Evolutionary conservation across 2,888 invertebrate genomes (phyloP).

Genomic region (Aporophyla nigra): DNA sequence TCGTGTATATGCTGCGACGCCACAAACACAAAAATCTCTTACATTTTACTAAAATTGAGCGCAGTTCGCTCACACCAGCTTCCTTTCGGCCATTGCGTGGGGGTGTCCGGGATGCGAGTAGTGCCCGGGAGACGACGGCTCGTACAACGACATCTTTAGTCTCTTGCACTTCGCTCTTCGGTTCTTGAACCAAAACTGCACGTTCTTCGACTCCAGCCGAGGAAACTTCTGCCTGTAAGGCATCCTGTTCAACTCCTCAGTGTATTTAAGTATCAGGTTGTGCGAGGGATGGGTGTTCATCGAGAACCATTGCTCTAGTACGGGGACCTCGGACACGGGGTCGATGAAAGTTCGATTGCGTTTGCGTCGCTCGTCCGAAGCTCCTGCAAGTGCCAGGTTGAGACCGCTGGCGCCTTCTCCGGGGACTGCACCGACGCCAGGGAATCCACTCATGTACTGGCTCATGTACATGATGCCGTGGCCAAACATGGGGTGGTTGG

Average conservation of each 20-base stretch:
- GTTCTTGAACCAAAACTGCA: slow-evolving; percentile 99
- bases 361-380: slow-evolving; percentile 97
- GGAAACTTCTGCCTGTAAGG: slow-evolving; percentile 99
- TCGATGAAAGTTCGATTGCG: slow-evolving; percentile 99
- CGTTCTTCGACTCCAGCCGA: slow-evolving; percentile 99
- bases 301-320: slow-evolving; percentile 98
- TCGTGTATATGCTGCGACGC: slow-evolving; percentile 77
- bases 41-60: slow-evolving; percentile 59
- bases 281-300: slow-evolving; percentile 99
- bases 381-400: slow-evolving; percentile 92
- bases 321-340: slow-evolving; percentile 99
- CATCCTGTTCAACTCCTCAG: slow-evolving; percentile 98
- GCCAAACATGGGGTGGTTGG: slow-evolving; percentile 96
- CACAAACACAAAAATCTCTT: slow-evolving; percentile 67
- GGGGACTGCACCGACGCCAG: slow-evolving; percentile 89
- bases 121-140: slow-evolving; percentile 92
- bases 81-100: slow-evolving; percentile 90
- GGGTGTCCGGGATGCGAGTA: slow-evolving; percentile 90
- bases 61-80: slow-evolving; percentile 80
- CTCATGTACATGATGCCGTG: slow-evolving; percentile 98
- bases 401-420: slow-evolving; percentile 91
- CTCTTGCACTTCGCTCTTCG: slow-evolving; percentile 99
- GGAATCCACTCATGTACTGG: slow-evolving; percentile 93
- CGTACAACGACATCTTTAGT: slow-evolving; percentile 97
- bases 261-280: slow-evolving; percentile 99